Evolutionary conservation across 2,797 vertebrate genomes (phyloP).

Genomic region (Avahi laniger): DNA sequence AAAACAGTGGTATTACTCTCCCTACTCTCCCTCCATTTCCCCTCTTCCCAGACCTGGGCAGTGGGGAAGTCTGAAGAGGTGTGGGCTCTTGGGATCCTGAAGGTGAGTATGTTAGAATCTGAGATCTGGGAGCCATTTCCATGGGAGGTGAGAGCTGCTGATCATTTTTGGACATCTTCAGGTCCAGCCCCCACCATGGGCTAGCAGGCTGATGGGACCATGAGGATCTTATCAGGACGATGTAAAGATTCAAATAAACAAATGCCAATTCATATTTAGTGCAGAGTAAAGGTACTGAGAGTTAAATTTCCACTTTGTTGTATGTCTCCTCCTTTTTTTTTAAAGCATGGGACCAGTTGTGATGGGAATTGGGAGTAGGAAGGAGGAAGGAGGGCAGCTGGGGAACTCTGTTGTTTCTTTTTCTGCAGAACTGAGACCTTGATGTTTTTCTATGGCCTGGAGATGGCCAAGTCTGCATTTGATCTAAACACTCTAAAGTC

Average conservation of each 20-base stretch:
- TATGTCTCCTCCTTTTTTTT: not conserved
- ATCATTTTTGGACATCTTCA: not conserved
- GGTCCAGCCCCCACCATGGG: not conserved
- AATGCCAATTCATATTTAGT: not conserved
- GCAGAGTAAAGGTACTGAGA: not conserved
- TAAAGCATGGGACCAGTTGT: not conserved
- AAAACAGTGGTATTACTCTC: not conserved
- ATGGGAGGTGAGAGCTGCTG: not conserved
- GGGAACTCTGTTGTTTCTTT: not conserved
- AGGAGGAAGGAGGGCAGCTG: not conserved
- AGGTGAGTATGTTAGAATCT: not conserved
- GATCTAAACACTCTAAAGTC: conserved; percentile 7
- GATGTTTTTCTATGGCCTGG: not conserved
- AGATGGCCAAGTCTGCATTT: not conserved
- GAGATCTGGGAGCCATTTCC: not conserved
- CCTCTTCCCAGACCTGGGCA: not conserved
- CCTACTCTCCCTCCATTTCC: not conserved
- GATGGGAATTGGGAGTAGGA: not conserved
- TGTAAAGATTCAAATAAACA: not conserved
- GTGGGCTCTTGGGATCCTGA: not conserved
- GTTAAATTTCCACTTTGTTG: not conserved
- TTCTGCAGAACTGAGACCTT: not conserved
- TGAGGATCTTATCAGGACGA: not conserved
- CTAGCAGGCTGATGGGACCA: not conserved
- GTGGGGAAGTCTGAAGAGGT: not conserved